A percentile compares a stretch with the other conserved stretches of the same genome.
Conservation (phyloP, 2,888 invertebrate genomes). For the Tricholauxania praeusta region DNA sequence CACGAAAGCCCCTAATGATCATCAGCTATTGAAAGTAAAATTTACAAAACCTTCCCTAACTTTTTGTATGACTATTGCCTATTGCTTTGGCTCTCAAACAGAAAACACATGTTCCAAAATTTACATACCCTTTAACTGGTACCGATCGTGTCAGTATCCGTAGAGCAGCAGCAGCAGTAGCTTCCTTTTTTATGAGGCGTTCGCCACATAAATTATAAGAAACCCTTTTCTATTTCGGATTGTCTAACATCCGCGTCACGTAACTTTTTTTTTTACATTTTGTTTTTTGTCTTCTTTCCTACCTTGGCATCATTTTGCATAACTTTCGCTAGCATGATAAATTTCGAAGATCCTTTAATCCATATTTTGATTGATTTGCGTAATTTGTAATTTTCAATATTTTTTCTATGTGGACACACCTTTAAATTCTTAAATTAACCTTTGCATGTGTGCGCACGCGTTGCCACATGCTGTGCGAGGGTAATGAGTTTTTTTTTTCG, state of each 20-base stretch:
- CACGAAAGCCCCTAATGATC: conserved; percentile 1
- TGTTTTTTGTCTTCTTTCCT: neutral
- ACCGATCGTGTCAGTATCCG: neutral
- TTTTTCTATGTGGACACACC: conserved; percentile 6
- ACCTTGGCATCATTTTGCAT: conserved; percentile 10
- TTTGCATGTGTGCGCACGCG: neutral
- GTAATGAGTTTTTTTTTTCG: neutral
- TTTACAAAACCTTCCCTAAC: neutral
- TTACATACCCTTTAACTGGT: neutral
- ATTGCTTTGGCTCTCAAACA: neutral
- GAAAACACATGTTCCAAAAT: neutral
- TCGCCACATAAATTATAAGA: conserved; percentile 63
- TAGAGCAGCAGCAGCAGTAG: neutral
- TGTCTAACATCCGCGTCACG: conserved; percentile 47
- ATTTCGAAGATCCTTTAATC: conserved; percentile 33
- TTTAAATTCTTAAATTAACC: conserved; percentile 12
- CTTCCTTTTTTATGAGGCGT: conserved; percentile 53
- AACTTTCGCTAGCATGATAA: conserved; percentile 23
- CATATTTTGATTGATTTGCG: conserved; percentile 34
- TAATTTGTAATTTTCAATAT: conserved; percentile 16
- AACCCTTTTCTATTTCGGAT: conserved; percentile 49
- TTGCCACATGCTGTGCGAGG: conserved; percentile 23
- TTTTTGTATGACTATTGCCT: neutral
- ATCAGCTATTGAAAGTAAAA: conserved; percentile 17
- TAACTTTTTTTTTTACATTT: neutral